phyloP scores from a whole-genome alignment of 1,140 invertebrate genomes.

The Formica exsecta region DNA sequence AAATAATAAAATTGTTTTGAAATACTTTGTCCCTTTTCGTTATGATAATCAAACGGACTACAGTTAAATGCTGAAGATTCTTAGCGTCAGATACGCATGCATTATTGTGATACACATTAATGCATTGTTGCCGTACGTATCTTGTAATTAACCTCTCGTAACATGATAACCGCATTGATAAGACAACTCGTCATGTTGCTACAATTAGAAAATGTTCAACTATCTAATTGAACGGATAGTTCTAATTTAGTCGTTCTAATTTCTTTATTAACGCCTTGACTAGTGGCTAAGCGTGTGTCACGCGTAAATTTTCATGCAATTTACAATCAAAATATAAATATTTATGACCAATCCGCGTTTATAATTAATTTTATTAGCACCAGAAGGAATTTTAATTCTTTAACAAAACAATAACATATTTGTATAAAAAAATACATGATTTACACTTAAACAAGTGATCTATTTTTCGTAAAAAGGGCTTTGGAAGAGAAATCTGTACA shows the following conservation, averaged over 20 bases:
- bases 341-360: not conserved
- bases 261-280: constrained; percentile 44
- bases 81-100: constrained; percentile 26
- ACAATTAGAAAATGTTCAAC: constrained; percentile 65
- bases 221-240: constrained; percentile 37
- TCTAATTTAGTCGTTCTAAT: constrained; percentile 47
- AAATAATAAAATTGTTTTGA: constrained; percentile 49
- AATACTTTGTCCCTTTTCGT: constrained; percentile 9
- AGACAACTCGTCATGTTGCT: constrained; percentile 53
- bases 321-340: not conserved
- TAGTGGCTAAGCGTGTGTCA: not conserved
- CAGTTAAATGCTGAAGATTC: constrained; percentile 46
- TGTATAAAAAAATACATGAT: not conserved
- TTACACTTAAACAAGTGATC: not conserved
- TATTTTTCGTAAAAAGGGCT: not conserved
- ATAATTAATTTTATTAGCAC: too few relatives aligned
- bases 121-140: constrained; percentile 8
- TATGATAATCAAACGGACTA: not conserved
- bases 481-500: constrained; percentile 26
- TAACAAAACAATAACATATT: not conserved
- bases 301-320: constrained; percentile 17
- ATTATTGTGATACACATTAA: constrained; percentile 28
- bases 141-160: constrained; percentile 67
- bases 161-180: constrained; percentile 69
- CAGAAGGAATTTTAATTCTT: not conserved